Evolutionary conservation across 2,797 vertebrate species (phyloP), one percentile per base, ranked within the genome.

Genomic region (Knipowitschia caucasica): DNA sequence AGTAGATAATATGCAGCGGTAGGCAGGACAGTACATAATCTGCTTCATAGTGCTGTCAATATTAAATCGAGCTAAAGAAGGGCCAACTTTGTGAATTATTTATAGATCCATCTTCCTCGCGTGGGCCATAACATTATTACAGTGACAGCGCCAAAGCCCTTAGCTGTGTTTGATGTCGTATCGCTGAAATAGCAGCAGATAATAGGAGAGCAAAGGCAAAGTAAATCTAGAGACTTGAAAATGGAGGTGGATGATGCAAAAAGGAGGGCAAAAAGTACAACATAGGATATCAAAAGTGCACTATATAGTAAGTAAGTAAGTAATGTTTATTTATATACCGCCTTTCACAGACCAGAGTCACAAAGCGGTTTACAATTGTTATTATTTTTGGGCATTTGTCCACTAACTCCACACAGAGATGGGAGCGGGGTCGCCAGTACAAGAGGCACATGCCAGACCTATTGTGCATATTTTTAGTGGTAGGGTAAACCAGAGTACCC

Each of bases 71-170:
- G 70, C 69, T 77, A 71, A 75, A 83, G 78, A 80, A 77, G 71
- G 69, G 73, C 57, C 78, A 85, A 86, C 65, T 62, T 56, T 60
- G 59, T 89, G 75, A 85, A 89, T 88, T 83, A 88, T 89, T 86
- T 81, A 89, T 82, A 77, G 82, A 73, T 73, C 55, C 34, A 66
- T 75, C 73, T 80, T 85, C 69, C 77, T 62, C 55, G 73, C 72
- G 75, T 64, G 42, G 53, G 72, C 47, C 75, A 59, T 69, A 76
- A 76, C 71, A 81, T 83, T 71, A 75, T 75, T 76, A 83, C 59
- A 69, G 61, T 71, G 80, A 81, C 73, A 79, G 56, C 53, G 80
- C 56, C 65, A 59, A 73, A 73, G 78, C 64, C 69, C 63, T 78
- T 67, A 64, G 70, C 71, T 59, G 65, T 60, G 62, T 80, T 76